Percentiles rank a stretch among this genome's conserved stretches.
These are phyloP conservation scores for Poecilia wingei DNA, from an alignment of 2,797 vertebrate species.

Conservation along the genomic window DNA sequence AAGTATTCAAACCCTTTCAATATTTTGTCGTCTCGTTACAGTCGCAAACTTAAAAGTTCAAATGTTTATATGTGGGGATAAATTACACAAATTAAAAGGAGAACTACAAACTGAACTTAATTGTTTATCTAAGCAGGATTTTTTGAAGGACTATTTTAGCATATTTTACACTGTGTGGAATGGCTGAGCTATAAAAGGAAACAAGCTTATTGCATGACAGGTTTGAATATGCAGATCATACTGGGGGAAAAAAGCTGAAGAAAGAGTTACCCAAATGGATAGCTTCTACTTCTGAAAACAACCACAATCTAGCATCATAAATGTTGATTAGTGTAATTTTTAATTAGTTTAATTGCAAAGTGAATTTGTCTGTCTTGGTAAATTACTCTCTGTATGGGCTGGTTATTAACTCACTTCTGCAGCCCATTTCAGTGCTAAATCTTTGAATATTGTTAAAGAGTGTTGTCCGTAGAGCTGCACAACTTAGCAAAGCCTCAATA, in stretches of 20 bases:
- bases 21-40: not conserved
- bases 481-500: not conserved
- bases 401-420: not conserved
- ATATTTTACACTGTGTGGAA: not conserved
- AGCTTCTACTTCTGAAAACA: not conserved
- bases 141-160: not conserved
- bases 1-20: not conserved
- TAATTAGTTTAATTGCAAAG: not conserved
- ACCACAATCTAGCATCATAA: not conserved
- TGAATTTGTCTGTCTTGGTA: not conserved
- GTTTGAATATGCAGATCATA: not conserved
- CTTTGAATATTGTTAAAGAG: not conserved
- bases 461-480: not conserved
- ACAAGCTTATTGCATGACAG: not conserved
- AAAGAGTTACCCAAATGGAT: not conserved
- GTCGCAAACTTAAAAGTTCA: not conserved
- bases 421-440: not conserved
- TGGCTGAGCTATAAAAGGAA: not conserved
- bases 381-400: not conserved
- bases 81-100: not conserved
- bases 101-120: not conserved
- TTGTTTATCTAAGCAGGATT: not conserved
- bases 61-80: slow-evolving; percentile 6
- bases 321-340: not conserved
- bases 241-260: not conserved